Percentiles rank a stretch among this genome's conserved stretches.
phyloP scores from a whole-genome alignment of 2,797 vertebrate genomes.

The Myripristis jacobus region DNA sequence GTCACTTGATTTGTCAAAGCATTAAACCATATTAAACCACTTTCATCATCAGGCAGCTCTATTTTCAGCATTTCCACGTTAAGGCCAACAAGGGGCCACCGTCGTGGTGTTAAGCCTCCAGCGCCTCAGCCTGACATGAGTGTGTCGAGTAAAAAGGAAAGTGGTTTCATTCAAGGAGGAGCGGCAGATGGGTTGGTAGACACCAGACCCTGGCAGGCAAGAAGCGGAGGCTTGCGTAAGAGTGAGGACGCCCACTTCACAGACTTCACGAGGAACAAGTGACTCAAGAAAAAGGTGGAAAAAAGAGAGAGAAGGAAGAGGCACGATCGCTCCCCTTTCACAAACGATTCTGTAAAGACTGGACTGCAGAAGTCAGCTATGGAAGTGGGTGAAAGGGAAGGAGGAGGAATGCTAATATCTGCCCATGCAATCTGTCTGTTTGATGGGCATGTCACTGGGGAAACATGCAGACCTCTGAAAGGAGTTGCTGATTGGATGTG shows the following conservation, averaged over 20 bases:
- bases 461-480: not conserved
- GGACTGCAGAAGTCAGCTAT: not conserved
- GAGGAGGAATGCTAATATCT: not conserved
- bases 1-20: not conserved
- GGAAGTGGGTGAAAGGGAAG: not conserved
- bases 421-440: constrained; percentile 17
- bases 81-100: constrained; percentile 3
- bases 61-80: constrained; percentile 31
- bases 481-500: not conserved
- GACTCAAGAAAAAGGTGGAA: constrained; percentile 70
- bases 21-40: not conserved
- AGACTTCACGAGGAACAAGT: constrained; percentile 72
- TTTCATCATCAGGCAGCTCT: constrained; percentile 16
- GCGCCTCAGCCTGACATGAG: constrained; percentile 6
- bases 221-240: constrained; percentile 76
- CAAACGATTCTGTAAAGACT: not conserved
- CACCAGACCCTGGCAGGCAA: constrained; percentile 78
- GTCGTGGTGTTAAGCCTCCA: constrained; percentile 13
- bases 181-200: constrained; percentile 84
- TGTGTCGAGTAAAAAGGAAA: constrained; percentile 34
- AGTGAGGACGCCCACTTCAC: constrained; percentile 79
- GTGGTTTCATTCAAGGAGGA: constrained; percentile 62
- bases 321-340: constrained; percentile 9
- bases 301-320: constrained; percentile 27
- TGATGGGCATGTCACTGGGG: not conserved